Base-by-base conservation (phyloP, 2,797 vertebrate genomes). In the Psittacula echo region DNA sequence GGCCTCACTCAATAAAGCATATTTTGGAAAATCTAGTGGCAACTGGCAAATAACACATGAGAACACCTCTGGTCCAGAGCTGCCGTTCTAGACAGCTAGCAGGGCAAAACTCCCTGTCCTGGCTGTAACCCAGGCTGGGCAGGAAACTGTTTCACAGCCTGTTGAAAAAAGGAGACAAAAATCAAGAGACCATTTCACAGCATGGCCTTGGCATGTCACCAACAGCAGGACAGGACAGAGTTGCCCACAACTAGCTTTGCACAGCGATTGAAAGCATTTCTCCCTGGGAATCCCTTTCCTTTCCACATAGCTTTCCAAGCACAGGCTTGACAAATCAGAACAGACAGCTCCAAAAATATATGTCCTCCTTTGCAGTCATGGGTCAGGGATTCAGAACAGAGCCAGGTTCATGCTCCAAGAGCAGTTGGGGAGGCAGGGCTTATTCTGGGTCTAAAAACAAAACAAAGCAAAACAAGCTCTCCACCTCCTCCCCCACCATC, bases 271-370 rank as follows among this genome's bases (percentile, higher is more conserved):
- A 68, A 73, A 89, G 19, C 48, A 45, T 85, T 81, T 81, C 68
- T 94, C 70, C 32, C 54, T 82, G 67, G 92, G 86, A 95, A 94
- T 86, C 77, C 42, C 78, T 93, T 78, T 79, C 30, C 37, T 82
- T 94, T 93, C 60, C 85, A 74, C 61, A 66, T 9, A 73, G 82
- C 29, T 93, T 80, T 95, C 83, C 90, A 90, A 58, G 18, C 71
- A 30, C 8, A 53, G 51, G 70, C 51, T 74, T 95, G 90, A 96
- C 66, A 92, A 96, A 95, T 41, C 78, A 80, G 90, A 97, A 91
- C 37, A 85, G 89, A 87, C 89, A 90, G 81, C 53, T 94, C 87
- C 12, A 11, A 96, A 96, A 96, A 96, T 86, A 86, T 51, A 51
- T 17, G 37, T 67, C 47, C 81, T 95, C 54, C 78, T 93, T 71